A percentile compares a stretch with the other conserved stretches of the same genome.
Evolutionary conservation across 2,797 vertebrate species (phyloP).

Genomic region (Sphaeramia orbicularis): DNA sequence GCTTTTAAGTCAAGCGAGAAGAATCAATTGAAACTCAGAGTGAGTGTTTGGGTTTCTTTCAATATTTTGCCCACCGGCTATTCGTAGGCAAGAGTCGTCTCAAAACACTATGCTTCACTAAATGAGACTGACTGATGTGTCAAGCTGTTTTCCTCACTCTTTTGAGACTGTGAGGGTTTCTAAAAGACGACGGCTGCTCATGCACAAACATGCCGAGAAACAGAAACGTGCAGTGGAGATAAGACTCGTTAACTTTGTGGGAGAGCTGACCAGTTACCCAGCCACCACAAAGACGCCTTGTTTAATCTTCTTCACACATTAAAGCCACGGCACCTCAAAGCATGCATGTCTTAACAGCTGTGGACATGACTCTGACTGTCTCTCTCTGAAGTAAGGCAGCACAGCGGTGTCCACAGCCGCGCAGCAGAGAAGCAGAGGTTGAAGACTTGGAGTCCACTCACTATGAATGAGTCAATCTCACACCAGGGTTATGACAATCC

Average conservation of each 20-base stretch:
- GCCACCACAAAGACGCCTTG: constrained; percentile 59
- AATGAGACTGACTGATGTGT: constrained; percentile 69
- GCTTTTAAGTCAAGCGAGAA: constrained; percentile 63
- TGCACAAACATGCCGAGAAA: constrained; percentile 35
- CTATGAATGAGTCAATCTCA: constrained; percentile 75
- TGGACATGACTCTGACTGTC: constrained; percentile 64
- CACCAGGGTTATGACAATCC: constrained; percentile 75
- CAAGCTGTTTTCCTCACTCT: constrained; percentile 60
- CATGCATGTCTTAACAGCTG: constrained; percentile 77
- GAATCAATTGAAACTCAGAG: constrained; percentile 64
- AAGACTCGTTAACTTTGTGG: constrained; percentile 49
- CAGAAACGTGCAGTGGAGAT: constrained; percentile 16
- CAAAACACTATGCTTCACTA: constrained; percentile 48
- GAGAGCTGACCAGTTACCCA: constrained; percentile 66
- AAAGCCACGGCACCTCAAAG: constrained; percentile 77
- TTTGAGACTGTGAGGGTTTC: constrained; percentile 37
- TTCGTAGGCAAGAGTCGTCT: constrained; percentile 38
- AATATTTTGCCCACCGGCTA: constrained; percentile 56
- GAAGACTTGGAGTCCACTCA: constrained; percentile 58
- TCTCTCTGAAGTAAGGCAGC: constrained; percentile 64
- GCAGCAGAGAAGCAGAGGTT: constrained; percentile 40
- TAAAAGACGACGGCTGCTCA: constrained; percentile 22
- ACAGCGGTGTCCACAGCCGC: constrained; percentile 55
- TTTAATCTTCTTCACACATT: constrained; percentile 76
- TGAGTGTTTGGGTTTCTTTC: constrained; percentile 43